A percentile compares a stretch with the other conserved stretches of the same genome.
Evolutionary conservation across 2,113 vertebrate species (phyloP).

Genomic region (Heterotis niloticus): DNA sequence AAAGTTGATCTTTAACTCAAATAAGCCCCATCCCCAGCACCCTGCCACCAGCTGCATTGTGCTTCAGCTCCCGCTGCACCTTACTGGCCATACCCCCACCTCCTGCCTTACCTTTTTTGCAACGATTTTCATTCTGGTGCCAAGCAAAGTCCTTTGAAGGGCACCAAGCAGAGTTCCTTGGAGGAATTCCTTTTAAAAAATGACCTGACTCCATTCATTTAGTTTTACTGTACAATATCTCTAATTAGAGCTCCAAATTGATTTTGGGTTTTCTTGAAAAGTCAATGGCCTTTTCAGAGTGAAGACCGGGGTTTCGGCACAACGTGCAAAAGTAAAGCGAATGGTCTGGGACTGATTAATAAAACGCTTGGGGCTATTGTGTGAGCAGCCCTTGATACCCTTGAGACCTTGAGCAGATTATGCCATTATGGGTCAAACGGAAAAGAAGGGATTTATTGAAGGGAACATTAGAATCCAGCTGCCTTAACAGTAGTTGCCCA

Average conservation of each 20-base stretch:
- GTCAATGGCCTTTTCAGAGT: neutral
- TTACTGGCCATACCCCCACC: neutral
- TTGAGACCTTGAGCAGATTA: neutral
- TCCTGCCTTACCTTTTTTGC: neutral
- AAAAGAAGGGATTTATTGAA: no score
- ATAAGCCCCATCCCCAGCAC: neutral
- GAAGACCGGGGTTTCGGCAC: neutral
- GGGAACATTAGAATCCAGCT: neutral
- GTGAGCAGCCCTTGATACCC: neutral
- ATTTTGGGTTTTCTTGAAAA: neutral
- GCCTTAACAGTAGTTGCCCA: neutral
- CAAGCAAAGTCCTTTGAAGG: neutral
- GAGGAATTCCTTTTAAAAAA: neutral
- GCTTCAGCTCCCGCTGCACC: neutral
- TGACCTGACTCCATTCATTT: neutral
- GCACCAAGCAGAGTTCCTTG: neutral
- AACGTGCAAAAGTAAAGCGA: neutral
- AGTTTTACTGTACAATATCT: neutral
- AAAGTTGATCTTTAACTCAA: neutral
- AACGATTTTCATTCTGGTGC: neutral
- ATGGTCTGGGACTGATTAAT: neutral
- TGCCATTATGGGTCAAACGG: neutral
- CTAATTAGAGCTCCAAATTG: neutral
- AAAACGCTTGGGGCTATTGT: neutral
- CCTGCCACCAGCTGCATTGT: neutral